Base-by-base conservation (phyloP, 92 coral and sea anemone species). In the Actinostola sp. region DNA sequence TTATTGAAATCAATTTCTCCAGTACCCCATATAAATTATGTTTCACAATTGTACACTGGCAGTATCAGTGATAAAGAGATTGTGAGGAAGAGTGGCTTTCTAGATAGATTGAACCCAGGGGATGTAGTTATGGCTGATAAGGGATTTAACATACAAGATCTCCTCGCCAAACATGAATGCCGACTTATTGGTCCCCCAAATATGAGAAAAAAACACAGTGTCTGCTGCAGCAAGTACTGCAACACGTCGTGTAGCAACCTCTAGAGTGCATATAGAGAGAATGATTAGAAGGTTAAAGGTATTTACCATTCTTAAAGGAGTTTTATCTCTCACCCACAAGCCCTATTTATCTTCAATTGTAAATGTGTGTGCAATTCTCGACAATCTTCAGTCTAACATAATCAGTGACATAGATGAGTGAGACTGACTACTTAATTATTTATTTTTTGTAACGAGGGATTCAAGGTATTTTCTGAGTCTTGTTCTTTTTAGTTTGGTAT, bases 291-390 rank as follows among this genome's bases (percentile, higher is more conserved):
- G 77, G 67, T 82, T 83, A 50, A 83, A 78, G 71, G 83, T 68
- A 80, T 76, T 81, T 75, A 56, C 29, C 38, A 71, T 82, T 49
- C 68, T 87, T 56, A 76, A 79, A 52, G 84, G 88, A 32, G 85
- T 85, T 85, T 81, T 85, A 83, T 87, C 96, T 32, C 85, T 89
- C 46, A 71, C 95, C 39, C 67, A 65, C 77, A 89, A 89, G 66
- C 70, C 89, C 46, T 76, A 39, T 39, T 39, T 39, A 39, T 39
- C 45, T 14, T 39, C 45, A 39, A 39, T 39, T 39, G 45, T 39
- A 39, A 39, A 39, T n/a, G n/a, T 7, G 45, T 39, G 45, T 39
- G 7, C 45, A 39, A 14, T 14, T 39, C 62, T 88, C 31, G 89
- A 79, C 57, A 88, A 88, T 84, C 61, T 84, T 43, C 88, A 89